phyloP scores from a whole-genome alignment of 2,113 vertebrate genomes.

The Trichomycterus rosablanca region DNA sequence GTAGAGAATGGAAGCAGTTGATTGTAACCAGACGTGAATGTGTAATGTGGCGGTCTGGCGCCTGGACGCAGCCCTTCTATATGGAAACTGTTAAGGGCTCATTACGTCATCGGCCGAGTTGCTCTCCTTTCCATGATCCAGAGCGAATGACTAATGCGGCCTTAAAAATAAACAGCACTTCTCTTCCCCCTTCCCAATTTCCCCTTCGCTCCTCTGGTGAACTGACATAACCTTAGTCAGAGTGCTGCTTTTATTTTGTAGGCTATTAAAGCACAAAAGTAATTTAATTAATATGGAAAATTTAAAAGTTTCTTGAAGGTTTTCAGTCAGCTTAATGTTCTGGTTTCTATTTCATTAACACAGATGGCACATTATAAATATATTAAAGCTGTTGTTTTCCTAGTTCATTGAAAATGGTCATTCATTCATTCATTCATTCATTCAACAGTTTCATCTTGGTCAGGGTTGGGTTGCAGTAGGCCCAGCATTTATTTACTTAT shows the following conservation, averaged over 20 bases:
- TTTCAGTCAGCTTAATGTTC: too few species aligned
- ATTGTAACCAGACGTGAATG: slow-evolving; percentile 67
- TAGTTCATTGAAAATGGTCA: too few species aligned
- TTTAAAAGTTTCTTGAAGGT: too few species aligned
- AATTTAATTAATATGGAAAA: too few species aligned
- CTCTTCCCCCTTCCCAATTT: slow-evolving; percentile 48
- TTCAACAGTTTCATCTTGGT: too few species aligned
- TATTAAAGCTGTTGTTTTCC: too few species aligned
- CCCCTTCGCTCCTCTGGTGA: slow-evolving; percentile 40
- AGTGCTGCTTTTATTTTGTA: background rate
- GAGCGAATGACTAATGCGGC: slow-evolving; percentile 54
- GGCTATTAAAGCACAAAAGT: too few species aligned
- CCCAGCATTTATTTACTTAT: too few species aligned
- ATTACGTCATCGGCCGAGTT: slow-evolving; percentile 59
- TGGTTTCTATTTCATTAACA: too few species aligned
- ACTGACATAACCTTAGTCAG: slow-evolving; percentile 58
- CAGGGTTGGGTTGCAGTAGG: too few species aligned
- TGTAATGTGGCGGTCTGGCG: slow-evolving; percentile 60
- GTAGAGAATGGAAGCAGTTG: slow-evolving; percentile 43
- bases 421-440: too few species aligned
- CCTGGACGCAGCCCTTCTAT: slow-evolving; percentile 55
- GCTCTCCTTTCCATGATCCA: slow-evolving; percentile 41
- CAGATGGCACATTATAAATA: too few species aligned
- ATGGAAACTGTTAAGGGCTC: slow-evolving; percentile 71
- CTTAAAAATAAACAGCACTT: slow-evolving; percentile 57